A percentile compares a stretch with the other conserved stretches of the same genome.
Evolutionary conservation across 2,113 vertebrate genomes (phyloP).

Genomic region (Terrapene triunguis): DNA sequence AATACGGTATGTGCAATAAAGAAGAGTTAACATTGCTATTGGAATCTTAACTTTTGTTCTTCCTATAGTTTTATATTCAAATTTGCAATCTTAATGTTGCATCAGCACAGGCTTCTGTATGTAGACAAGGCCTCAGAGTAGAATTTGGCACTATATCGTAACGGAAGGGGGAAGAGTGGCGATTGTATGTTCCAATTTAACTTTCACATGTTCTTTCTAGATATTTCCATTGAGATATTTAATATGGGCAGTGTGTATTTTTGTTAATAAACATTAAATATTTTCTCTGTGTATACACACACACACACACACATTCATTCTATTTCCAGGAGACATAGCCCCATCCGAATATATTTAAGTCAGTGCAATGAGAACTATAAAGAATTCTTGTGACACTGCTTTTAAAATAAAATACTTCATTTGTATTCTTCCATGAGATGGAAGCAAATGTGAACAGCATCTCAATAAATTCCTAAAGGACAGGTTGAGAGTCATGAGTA

Average conservation of each 20-base stretch:
- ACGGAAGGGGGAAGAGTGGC: background rate
- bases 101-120: background rate
- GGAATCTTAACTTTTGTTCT: background rate
- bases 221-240: background rate
- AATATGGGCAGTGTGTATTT: background rate
- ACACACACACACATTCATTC: background rate
- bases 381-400: slow-evolving; percentile 22
- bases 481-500: slow-evolving; percentile 53
- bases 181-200: background rate
- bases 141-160: background rate
- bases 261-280: background rate
- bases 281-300: background rate
- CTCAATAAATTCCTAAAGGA: slow-evolving; percentile 67
- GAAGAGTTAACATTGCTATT: background rate
- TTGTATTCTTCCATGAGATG: slow-evolving; percentile 33
- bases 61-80: background rate
- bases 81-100: background rate
- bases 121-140: background rate
- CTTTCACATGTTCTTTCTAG: background rate
- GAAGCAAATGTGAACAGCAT: slow-evolving; percentile 29
- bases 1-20: background rate
- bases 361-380: background rate
- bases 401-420: slow-evolving; percentile 45
- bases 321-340: background rate
- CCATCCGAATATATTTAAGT: background rate